Percentiles rank a stretch among this genome's conserved stretches.
Evolutionary conservation across 2,113 vertebrate species (phyloP).

Genomic region (Craseonycteris thonglongyai): DNA sequence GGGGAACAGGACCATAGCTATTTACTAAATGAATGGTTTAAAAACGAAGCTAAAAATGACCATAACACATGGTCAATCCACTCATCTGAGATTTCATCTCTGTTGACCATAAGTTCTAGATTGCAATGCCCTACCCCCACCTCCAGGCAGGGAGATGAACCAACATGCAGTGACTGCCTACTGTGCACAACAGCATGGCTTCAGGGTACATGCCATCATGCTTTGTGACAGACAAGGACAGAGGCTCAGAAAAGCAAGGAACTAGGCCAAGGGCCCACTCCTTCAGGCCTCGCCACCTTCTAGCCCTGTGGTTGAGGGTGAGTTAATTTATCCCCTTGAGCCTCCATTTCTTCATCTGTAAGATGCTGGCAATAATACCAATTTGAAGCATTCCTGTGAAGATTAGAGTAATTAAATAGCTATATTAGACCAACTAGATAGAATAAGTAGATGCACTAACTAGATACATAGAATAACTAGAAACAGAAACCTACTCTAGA

Average conservation of each 20-base stretch:
- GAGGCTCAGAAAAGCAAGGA: neutral
- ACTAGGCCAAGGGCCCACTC: neutral
- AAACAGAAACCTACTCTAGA: neutral
- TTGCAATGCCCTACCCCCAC: accelerated
- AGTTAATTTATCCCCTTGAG: neutral
- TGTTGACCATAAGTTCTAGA: neutral
- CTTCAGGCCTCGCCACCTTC: neutral
- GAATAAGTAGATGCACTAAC: neutral
- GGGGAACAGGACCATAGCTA: too few relatives aligned
- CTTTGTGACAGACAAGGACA: neutral
- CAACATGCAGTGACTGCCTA: neutral
- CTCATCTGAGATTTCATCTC: neutral
- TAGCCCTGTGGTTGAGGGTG: too few relatives aligned
- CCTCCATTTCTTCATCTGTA: neutral
- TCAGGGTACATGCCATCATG: neutral
- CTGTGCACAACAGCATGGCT: accelerated
- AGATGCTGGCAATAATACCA: neutral
- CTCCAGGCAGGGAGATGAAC: neutral
- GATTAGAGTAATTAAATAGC: neutral
- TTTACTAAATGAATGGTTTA: neutral
- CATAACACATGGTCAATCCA: neutral
- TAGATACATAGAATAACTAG: neutral
- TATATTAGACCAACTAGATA: neutral
- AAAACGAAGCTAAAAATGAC: neutral
- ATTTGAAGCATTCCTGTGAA: neutral